Percentiles rank a stretch among this genome's conserved stretches.
These are phyloP conservation scores for Ridgeia piscesae DNA, from an alignment of 1,140 invertebrate species.

Conservation along the genomic window DNA sequence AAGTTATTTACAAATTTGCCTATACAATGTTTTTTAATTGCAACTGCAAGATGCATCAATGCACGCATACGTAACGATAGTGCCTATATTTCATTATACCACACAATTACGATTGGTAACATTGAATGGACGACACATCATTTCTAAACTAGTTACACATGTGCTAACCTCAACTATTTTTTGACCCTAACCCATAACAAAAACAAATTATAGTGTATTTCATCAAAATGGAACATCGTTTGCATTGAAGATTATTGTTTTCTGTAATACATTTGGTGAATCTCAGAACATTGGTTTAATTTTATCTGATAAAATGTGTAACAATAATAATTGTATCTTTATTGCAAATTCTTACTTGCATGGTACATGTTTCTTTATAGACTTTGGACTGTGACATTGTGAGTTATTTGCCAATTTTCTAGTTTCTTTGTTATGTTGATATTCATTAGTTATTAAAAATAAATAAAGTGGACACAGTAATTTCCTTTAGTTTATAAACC, in stretches of 20 bases:
- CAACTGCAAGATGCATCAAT: neutral
- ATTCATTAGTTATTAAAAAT: neutral
- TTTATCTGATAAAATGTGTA: neutral
- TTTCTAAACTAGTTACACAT: too few species aligned
- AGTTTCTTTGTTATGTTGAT: neutral
- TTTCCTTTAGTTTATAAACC: too few species aligned
- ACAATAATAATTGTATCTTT: neutral
- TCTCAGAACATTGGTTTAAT: neutral
- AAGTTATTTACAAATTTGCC: too few species aligned
- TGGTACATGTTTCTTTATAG: neutral
- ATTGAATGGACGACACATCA: too few species aligned
- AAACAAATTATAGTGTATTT: too few species aligned
- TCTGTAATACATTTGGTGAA: too few species aligned
- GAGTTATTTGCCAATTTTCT: neutral
- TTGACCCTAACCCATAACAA: too few species aligned
- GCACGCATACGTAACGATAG: neutral
- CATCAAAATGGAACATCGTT: too few species aligned
- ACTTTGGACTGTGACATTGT: neutral
- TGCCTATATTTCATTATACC: neutral
- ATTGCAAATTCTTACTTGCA: neutral
- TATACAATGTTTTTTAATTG: neutral
- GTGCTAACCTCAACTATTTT: too few species aligned
- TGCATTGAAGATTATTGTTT: too few species aligned
- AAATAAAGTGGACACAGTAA: too few species aligned
- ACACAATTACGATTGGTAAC: too few species aligned